phyloP scores from a whole-genome alignment of 1,140 invertebrate species.

The Diorhabda sublineata region DNA sequence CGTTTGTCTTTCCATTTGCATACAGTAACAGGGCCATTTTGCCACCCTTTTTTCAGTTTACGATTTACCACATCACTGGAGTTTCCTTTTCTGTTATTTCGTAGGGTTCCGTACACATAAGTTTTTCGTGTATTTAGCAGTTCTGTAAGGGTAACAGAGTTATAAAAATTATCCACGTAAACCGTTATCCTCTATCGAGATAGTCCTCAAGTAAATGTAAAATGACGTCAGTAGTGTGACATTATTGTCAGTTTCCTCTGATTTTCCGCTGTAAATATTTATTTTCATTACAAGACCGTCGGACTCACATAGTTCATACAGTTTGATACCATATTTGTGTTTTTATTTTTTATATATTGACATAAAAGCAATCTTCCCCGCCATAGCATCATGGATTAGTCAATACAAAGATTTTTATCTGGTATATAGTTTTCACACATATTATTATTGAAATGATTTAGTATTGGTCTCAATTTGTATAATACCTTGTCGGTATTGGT shows the following conservation, averaged over 20 bases:
- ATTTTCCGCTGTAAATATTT: no score
- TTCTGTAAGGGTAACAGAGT: conserved; percentile 30
- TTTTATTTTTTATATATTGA: background rate
- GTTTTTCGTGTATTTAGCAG: conserved; percentile 18
- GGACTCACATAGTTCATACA: background rate
- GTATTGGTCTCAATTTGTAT: background rate
- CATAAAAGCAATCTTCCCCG: background rate
- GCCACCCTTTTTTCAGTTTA: no score
- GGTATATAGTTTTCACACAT: background rate
- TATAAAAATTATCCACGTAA: conserved; percentile 32
- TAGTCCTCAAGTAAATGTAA: no score
- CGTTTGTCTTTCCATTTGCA: conserved; percentile 34
- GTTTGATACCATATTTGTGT: background rate
- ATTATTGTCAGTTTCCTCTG: no score
- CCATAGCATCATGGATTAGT: background rate
- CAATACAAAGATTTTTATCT: background rate
- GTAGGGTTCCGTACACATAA: background rate
- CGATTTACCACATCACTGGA: no score
- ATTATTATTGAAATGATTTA: background rate
- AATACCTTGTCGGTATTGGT: background rate
- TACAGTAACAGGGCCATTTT: no score
- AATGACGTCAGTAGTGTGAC: no score
- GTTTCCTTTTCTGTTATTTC: background rate
- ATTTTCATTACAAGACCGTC: no score
- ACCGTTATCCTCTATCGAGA: background rate